Conservation (phyloP, 2,113 vertebrate species). For the Poicephalus meyeri region DNA sequence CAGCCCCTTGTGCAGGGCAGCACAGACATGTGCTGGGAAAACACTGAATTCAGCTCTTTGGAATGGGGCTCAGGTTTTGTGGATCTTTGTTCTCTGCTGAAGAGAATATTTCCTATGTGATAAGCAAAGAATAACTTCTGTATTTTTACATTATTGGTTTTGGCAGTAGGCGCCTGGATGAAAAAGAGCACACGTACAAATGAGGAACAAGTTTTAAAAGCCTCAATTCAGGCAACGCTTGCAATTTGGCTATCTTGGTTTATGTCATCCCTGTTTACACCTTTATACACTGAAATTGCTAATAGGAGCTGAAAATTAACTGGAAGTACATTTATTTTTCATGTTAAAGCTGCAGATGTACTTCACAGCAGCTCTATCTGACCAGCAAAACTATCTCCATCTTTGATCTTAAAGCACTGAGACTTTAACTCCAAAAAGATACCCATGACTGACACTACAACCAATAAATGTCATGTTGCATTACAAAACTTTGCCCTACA, state of each 20-base stretch:
- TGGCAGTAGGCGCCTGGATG: not conserved
- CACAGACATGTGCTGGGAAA: rapidly evolving
- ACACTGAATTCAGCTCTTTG: not conserved
- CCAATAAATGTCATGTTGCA: not conserved
- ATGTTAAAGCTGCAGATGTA: not conserved
- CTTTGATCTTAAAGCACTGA: not conserved
- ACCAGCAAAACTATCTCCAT: not conserved
- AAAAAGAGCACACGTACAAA: not conserved
- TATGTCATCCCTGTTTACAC: not conserved
- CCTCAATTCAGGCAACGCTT: not conserved
- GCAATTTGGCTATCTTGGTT: not conserved
- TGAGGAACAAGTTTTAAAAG: not conserved
- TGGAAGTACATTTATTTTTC: not conserved
- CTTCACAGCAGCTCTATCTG: not conserved
- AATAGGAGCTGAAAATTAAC: not conserved
- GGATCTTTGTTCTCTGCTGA: not conserved
- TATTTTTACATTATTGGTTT: not conserved
- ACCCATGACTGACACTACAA: not conserved
- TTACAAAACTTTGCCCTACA: not conserved
- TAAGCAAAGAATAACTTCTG: not conserved
- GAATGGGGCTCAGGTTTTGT: not conserved
- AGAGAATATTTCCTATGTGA: not conserved
- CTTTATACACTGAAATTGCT: not conserved
- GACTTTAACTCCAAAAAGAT: not conserved
- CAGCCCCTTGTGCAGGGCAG: not conserved